Evolutionary conservation across 2,113 vertebrate species (phyloP), one percentile per base, ranked within the genome.

Genomic region (Tetrax tetrax): DNA sequence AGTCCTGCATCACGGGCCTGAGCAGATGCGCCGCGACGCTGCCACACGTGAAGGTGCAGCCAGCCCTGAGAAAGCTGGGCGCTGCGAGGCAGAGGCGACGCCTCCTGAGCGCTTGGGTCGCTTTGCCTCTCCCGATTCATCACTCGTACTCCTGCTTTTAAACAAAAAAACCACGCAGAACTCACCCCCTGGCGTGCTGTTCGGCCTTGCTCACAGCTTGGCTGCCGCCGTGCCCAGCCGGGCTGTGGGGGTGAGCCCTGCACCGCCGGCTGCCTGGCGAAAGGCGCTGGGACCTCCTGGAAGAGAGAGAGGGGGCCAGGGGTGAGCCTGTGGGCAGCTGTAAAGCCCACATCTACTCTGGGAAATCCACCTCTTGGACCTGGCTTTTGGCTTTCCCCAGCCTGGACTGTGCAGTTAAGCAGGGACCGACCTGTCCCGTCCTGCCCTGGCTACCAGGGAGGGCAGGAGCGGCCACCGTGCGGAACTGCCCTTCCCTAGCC

Each of bases 11-110:
- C 0, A 0, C 6, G n/a, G 1, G 14, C 2, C 29, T 3, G 47
- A 64, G 47, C 61, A 21, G 50, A 31, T 28, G 41, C 29, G 29
- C 19, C 5, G 5, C 2, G 3, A 20, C 19, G 21, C 54, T 18
- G 12, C 28, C 37, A 1, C 10, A 9, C 1, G 4, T 18, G 17
- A 38, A 51, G 31, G 47, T 9, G 2, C 22, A 9, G 51, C 50
- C 2, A 5, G 23, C 68, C 4, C 0, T 1, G 25, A 53, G 37
- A 31, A 8, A 4, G 18, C 43, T 4, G 11, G 4, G 3, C 4
- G 14, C 59, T 41, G 59, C 27, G 3, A 29, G 19, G 82, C 51
- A 27, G 50, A 38, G 74, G 74, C 29, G 63, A 7, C 41, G 64
- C 23, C 3, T 4, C 68, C 43, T 18, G 47, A 12, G 19, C 24